These are phyloP conservation scores for Mus pahari DNA, from an alignment of 2,113 vertebrate species.

Conservation along the genomic window DNA sequence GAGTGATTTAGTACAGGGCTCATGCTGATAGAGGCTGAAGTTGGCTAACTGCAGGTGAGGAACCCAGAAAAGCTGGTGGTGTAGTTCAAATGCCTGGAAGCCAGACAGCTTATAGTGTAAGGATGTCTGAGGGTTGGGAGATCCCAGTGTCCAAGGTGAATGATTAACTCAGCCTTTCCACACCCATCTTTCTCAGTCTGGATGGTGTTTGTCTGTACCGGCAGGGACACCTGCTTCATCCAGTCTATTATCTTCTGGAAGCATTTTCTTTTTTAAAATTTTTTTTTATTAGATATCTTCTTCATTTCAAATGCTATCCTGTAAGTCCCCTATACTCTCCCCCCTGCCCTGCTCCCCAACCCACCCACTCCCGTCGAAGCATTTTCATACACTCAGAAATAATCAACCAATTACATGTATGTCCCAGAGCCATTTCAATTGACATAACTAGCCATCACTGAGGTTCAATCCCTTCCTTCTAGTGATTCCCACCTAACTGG, in stretches of 20 bases:
- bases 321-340: too few relatives aligned
- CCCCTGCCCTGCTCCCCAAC: too few relatives aligned
- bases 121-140: neutral
- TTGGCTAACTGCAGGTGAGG: neutral
- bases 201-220: fast-evolving
- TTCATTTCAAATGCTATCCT: too few relatives aligned
- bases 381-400: neutral
- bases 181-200: neutral
- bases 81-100: neutral
- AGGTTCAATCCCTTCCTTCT: neutral
- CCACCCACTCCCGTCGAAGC: too few relatives aligned
- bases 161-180: neutral
- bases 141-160: neutral
- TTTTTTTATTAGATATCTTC: too few relatives aligned
- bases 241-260: neutral
- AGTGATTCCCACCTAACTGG: neutral
- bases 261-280: too few relatives aligned
- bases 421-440: neutral
- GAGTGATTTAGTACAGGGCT: neutral
- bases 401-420: neutral
- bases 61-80: neutral
- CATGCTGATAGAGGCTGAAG: neutral
- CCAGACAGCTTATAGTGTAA: neutral
- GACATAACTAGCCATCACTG: neutral
- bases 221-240: neutral